Conservation (phyloP, 2,113 vertebrate genomes). For the Oreotrochilus melanogaster region DNA sequence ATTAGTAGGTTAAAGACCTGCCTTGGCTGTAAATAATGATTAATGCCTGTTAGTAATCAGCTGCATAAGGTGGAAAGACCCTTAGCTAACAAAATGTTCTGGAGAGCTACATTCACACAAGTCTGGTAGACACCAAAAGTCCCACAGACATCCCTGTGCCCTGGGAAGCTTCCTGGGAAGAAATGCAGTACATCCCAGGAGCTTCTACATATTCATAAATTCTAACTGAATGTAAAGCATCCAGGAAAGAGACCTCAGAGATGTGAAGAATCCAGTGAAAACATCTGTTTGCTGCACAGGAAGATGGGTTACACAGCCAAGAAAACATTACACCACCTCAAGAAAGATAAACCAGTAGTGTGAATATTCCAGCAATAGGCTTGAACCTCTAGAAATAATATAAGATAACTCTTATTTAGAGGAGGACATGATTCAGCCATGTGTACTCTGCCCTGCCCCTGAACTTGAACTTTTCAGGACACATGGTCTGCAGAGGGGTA, state of each 20-base stretch:
- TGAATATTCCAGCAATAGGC: slow-evolving; percentile 8
- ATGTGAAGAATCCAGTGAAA: slow-evolving; percentile 58
- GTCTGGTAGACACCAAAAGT: background rate
- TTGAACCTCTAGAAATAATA: background rate
- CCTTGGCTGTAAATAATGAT: background rate
- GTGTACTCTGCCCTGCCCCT: background rate
- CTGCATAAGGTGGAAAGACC: background rate
- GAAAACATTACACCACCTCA: slow-evolving; percentile 50
- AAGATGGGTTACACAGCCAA: slow-evolving; percentile 44
- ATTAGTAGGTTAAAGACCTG: background rate
- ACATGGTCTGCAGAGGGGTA: background rate
- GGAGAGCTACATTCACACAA: background rate
- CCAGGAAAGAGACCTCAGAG: slow-evolving; percentile 63
- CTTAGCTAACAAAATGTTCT: background rate
- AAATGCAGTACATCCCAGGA: slow-evolving; percentile 54
- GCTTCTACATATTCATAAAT: slow-evolving; percentile 59
- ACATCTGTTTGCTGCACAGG: slow-evolving; percentile 37
- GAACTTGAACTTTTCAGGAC: background rate
- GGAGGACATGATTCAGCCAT: background rate
- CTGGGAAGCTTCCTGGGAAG: slow-evolving; percentile 49
- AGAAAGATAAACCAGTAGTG: slow-evolving; percentile 45
- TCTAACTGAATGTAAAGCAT: slow-evolving; percentile 57
- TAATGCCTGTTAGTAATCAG: background rate
- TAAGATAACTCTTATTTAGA: background rate
- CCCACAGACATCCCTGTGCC: background rate